Conservation (phyloP, 2,797 vertebrate genomes). For the Adrianichthys oophorus region DNA sequence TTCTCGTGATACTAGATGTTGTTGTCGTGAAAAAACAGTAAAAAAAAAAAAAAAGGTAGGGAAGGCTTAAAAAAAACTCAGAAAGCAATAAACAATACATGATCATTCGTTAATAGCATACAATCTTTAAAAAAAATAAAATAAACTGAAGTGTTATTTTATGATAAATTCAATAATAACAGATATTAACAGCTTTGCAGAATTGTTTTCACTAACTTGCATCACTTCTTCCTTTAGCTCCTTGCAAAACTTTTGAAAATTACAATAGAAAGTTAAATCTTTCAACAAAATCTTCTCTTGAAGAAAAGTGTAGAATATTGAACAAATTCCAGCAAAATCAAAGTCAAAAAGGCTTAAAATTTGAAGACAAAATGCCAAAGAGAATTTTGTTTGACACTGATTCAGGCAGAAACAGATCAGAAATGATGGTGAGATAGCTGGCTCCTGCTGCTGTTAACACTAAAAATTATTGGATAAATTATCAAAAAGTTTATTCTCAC, state of each 20-base stretch:
- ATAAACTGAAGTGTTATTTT: no score
- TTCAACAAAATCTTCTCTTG: neutral
- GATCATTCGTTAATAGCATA: no score
- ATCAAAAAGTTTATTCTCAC: constrained; percentile 28
- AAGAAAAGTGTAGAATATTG: neutral
- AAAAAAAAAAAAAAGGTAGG: no score
- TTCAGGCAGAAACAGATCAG: neutral
- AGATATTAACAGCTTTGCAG: neutral
- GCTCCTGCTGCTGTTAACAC: neutral
- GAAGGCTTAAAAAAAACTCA: no score
- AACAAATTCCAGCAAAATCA: neutral
- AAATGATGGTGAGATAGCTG: neutral
- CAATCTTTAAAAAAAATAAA: neutral
- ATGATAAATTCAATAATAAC: neutral
- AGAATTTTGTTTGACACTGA: neutral
- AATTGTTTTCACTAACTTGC: neutral
- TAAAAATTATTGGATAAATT: neutral
- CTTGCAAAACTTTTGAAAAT: neutral
- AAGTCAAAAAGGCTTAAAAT: neutral
- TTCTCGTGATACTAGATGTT: no score
- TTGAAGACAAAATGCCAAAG: neutral
- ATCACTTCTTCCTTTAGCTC: constrained; percentile 5
- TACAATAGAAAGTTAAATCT: neutral
- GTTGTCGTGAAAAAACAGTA: no score
- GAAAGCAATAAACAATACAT: no score